Conservation (phyloP, 2,888 invertebrate species). For the Priocnemis perturbator region DNA sequence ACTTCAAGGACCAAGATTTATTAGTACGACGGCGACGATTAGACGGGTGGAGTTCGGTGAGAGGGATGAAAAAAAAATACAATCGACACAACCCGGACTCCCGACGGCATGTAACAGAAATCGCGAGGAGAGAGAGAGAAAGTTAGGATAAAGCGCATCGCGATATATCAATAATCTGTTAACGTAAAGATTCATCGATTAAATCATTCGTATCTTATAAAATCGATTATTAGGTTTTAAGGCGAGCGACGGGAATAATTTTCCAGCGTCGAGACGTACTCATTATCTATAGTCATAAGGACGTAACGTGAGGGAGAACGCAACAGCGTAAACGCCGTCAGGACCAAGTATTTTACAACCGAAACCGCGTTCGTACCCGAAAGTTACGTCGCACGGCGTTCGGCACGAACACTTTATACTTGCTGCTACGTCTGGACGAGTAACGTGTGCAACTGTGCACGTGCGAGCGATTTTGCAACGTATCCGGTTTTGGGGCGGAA, state of each 20-base stretch:
- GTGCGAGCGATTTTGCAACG: no score
- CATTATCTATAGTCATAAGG: slow-evolving; percentile 36
- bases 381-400: no score
- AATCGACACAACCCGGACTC: background rate
- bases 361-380: no score
- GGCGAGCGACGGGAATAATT: slow-evolving; percentile 9
- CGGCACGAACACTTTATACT: no score
- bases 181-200: slow-evolving; percentile 27
- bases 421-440: no score
- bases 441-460: no score
- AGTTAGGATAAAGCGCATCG: slow-evolving; percentile 1
- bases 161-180: slow-evolving; percentile 32
- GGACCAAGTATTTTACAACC: slow-evolving; percentile 1
- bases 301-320: slow-evolving; percentile 8
- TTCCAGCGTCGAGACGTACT: slow-evolving; percentile 41
- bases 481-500: no score
- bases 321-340: slow-evolving; percentile 3
- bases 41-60: background rate
- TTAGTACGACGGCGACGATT: slow-evolving; percentile 43
- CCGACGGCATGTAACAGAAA: background rate
- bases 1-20: slow-evolving; percentile 64
- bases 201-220: slow-evolving; percentile 26
- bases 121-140: no score
- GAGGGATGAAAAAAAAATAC: slow-evolving; percentile 12
- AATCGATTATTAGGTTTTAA: slow-evolving; percentile 20